phyloP scores from a whole-genome alignment of 2,888 invertebrate species.

The Onchidella celtica region DNA sequence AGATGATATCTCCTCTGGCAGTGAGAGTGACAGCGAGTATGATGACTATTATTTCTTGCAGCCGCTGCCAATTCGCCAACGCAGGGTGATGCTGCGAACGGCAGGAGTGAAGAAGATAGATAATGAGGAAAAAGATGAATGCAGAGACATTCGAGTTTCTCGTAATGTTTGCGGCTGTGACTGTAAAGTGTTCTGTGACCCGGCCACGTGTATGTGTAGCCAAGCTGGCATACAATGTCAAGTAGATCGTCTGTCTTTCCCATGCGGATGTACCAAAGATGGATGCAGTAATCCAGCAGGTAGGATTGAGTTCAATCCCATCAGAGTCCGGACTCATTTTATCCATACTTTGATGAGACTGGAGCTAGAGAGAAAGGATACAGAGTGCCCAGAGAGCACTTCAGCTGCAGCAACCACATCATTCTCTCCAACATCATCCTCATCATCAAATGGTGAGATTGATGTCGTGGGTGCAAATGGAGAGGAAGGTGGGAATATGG shows the following conservation, averaged over 20 bases:
- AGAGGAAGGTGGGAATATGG: constrained; percentile 19
- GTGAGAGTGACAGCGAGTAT: constrained; percentile 71
- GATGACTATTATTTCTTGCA: constrained; percentile 82
- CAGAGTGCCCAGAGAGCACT: constrained; percentile 7
- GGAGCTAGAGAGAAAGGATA: constrained; percentile 74
- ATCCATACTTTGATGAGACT: constrained; percentile 96
- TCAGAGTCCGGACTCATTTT: constrained; percentile 96
- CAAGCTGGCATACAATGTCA: constrained; percentile 98
- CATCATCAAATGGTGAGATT: constrained; percentile 31
- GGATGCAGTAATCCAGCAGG: constrained; percentile 96
- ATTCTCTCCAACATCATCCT: neutral
- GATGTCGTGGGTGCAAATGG: constrained; percentile 44
- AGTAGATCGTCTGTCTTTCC: constrained; percentile 97
- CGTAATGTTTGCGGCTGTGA: constrained; percentile 85
- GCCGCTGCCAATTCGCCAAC: constrained; percentile 94
- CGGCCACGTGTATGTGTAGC: constrained; percentile 96
- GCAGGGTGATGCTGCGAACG: constrained; percentile 92
- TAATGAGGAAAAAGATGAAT: constrained; percentile 94
- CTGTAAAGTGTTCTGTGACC: constrained; percentile 87
- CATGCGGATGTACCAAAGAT: constrained; percentile 96
- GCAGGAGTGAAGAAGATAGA: constrained; percentile 97
- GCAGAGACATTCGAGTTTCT: constrained; percentile 93
- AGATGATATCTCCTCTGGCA: constrained; percentile 59
- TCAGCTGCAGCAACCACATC: constrained; percentile 24
- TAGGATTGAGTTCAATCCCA: constrained; percentile 97